Conservation (phyloP, 2,113 vertebrate species). For the Oophaga pumilio region DNA sequence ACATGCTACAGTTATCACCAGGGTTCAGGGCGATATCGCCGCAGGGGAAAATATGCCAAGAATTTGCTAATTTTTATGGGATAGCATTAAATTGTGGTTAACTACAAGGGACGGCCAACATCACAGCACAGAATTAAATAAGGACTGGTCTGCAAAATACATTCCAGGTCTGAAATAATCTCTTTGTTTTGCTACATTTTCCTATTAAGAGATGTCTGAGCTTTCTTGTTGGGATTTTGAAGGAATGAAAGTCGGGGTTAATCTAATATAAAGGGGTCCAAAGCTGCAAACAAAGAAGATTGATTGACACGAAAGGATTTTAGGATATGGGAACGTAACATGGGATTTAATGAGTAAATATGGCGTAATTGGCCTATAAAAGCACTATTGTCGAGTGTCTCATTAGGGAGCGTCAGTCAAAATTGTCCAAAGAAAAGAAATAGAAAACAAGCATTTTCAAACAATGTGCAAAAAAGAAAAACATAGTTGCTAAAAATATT, state of each 20-base stretch:
- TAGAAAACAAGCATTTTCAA: background rate
- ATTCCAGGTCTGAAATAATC: conserved; percentile 54
- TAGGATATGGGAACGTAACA: conserved; percentile 14
- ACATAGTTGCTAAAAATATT: background rate
- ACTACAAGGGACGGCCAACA: conserved; percentile 22
- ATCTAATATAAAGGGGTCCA: conserved; percentile 3
- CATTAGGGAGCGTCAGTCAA: conserved; percentile 4
- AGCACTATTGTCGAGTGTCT: background rate
- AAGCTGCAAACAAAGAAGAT: conserved; percentile 1
- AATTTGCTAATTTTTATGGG: conserved; percentile 32
- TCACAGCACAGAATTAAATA: conserved; percentile 31
- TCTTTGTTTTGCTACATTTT: conserved; percentile 57
- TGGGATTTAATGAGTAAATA: conserved; percentile 16
- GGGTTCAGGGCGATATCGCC: conserved; percentile 31
- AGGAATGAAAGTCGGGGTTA: background rate
- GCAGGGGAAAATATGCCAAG: conserved; percentile 21
- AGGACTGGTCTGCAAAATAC: background rate
- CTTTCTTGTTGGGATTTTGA: conserved; percentile 47
- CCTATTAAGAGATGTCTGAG: conserved; percentile 36
- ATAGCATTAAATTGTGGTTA: conserved; percentile 31
- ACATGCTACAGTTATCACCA: conserved; percentile 17
- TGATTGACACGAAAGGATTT: conserved; percentile 26
- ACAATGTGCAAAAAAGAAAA: background rate
- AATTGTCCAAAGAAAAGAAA: background rate
- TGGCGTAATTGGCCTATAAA: background rate